These are phyloP conservation scores for Phanerotoma sp. DNA, from an alignment of 2,888 invertebrate species.

Conservation along the genomic window DNA sequence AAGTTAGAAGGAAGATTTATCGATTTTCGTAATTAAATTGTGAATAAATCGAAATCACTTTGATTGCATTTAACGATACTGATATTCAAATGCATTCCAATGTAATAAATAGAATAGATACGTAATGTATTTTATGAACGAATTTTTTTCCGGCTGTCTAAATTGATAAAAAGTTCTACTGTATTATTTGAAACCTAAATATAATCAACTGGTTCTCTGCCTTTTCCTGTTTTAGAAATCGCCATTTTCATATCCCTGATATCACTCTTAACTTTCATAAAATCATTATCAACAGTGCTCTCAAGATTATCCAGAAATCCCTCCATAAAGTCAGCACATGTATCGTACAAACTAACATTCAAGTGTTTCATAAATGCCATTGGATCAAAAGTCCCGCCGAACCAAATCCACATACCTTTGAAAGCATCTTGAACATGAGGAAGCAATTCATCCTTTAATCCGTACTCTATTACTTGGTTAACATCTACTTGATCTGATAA, in stretches of 20 bases:
- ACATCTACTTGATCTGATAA: constrained; percentile 12
- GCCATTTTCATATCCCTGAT: constrained; percentile 20
- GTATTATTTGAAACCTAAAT: background rate
- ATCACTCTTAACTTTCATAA: constrained; percentile 2
- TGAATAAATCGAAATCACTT: no score
- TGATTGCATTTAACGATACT: no score
- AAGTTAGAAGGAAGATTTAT: no score
- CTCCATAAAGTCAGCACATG: constrained; percentile 6
- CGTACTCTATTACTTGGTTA: constrained; percentile 8
- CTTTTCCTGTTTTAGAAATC: constrained; percentile 20
- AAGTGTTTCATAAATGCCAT: background rate
- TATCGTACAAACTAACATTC: constrained; percentile 8
- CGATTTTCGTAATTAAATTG: no score
- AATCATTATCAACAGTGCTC: constrained; percentile 4
- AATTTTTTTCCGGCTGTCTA: no score
- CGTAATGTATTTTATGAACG: no score
- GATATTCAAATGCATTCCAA: no score
- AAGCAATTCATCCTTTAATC: constrained; percentile 5
- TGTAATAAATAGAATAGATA: no score
- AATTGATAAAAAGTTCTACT: no score
- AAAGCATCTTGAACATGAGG: constrained; percentile 10
- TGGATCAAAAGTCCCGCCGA: constrained; percentile 1
- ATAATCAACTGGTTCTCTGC: constrained; percentile 14
- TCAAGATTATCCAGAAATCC: constrained; percentile 7
- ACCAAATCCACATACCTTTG: constrained; percentile 11